Base-by-base conservation (phyloP, 1,140 invertebrate genomes). In the Rhagoletis pomonella region DNA sequence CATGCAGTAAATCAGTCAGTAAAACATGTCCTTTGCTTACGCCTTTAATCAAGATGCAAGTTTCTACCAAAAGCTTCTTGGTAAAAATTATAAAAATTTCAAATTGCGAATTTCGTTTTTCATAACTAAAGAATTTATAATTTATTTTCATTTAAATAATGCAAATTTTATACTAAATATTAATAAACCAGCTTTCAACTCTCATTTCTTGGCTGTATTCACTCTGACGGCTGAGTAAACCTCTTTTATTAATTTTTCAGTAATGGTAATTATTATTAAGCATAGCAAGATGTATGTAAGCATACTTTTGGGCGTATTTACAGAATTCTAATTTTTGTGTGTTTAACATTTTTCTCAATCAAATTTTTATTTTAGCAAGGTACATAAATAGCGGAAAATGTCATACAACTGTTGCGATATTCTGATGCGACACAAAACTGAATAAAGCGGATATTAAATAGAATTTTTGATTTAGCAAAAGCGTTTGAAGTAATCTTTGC, bases 311-410 rank as follows among this genome's bases (percentile, higher is more conserved):
- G n/a, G 64, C 64, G 64, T 19, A 65, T 10, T 67, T 67, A 42
- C 64, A 10, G 64, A 7, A 67, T 64, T 19, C 62, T 17, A 19
- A 42, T 10, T 39, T 19, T 29, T 4, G 50, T 29, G 62, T 7
- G 62, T 29, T 65, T 65, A 65, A 7, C 62, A 4, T 67, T 67
- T 67, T 67, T 67, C 29, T 67, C 10, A 67, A 67, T 67, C 64
- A 67, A 9, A 19, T 12, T 55, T 4, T 55, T 9, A 6, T 55
- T 5, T 10, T 2, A 7, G 10, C 50, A 55, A 3, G 10, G 1
- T 55, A 9, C 62, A 64, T 64, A 67, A 67, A 12, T 29, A 7
- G 7, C 29, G 10, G 29, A 12, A 0, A 42, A 0, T 10, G n/a
- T 6, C 39, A 39, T 67, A 12, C 19, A 67, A 14, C 1, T 42